Evolutionary conservation across 30 jellyfish, hydroid and myxozoan species (phyloP).

Genomic region (Aurelia aurita complex sp. Pacific): DNA sequence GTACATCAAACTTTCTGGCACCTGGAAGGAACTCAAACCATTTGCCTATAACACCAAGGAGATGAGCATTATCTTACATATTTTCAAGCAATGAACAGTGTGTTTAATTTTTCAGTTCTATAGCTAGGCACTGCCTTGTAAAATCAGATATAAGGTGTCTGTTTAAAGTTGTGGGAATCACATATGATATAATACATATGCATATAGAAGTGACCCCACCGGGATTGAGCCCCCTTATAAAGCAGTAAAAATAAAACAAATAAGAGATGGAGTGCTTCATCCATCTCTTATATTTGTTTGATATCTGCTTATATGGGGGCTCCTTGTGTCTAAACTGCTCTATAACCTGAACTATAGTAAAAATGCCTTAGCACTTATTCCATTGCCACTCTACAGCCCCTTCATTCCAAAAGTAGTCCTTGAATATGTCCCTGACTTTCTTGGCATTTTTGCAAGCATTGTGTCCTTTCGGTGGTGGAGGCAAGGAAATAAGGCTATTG

Average conservation of each 20-base stretch:
- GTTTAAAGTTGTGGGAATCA: too few species aligned
- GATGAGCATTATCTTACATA: too few species aligned
- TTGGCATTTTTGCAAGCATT: constrained; percentile 24
- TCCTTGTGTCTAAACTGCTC: neutral
- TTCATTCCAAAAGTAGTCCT: constrained; percentile 23
- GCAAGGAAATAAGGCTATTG: constrained; percentile 13
- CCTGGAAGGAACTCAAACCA: too few species aligned
- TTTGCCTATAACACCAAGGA: too few species aligned
- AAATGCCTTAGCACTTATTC: constrained; percentile 6
- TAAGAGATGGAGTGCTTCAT: neutral
- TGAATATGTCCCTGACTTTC: constrained; percentile 12
- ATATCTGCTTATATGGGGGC: constrained; percentile 1
- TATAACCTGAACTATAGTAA: neutral
- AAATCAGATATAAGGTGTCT: too few species aligned
- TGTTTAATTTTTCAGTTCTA: too few species aligned
- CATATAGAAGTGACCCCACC: too few species aligned
- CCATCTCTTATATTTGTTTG: neutral
- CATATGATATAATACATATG: too few species aligned
- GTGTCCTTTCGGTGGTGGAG: constrained; percentile 20
- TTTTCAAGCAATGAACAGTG: too few species aligned
- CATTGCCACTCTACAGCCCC: constrained; percentile 32
- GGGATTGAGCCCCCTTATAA: neutral
- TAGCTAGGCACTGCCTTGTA: too few species aligned
- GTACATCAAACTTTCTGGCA: too few species aligned
- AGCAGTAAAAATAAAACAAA: constrained; percentile 3